Base-by-base conservation (phyloP, 2,797 vertebrate genomes). In the Tarsius wallacei region DNA sequence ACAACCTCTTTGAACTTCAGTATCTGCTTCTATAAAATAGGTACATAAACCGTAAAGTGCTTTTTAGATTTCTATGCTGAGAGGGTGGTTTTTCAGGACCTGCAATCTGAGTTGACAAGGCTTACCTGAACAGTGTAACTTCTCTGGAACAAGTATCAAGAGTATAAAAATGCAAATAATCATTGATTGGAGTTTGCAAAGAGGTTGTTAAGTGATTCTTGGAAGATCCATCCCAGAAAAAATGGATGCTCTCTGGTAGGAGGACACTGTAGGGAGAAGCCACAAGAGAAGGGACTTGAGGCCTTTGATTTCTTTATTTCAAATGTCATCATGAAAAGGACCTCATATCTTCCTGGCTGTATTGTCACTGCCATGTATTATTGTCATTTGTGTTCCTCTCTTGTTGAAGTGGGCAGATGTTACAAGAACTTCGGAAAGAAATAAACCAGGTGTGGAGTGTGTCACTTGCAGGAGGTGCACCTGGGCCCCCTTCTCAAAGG, bases 281-380 rank as follows among this genome's bases (percentile, higher is more conserved):
- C 26, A 11, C 17, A 13, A 16, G 64, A 70, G 66, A 71, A 77
- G 59, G 76, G 36, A 2, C 16, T 33, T 14, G 53, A 42, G 26
- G 19, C 13, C 49, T 21, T 9, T 7, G 2, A n/a, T 0, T 14
- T 24, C 51, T 89, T 77, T 26, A 21, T 57, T 77, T 42, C 85
- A 47, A 78, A 81, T 21, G 12, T 26, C 16, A 2, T 33, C 12
- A 15, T 8, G 22, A 59, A 61, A 47, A 66, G 55, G 33, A 26
- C 14, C 26, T 76, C 7, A 2, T 0, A 2, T 15, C 2, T 59
- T 7, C 19, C 57, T 19, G 17, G 73, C 24, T 53, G 7, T 2
- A 11, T 17, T 2, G 15, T 53, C 73, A 53, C n/a, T 31, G 42
- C 49, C 33, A 2, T 3, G 22, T 1, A 13, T 7, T 53, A 0